A percentile compares a stretch with the other conserved stretches of the same genome.
Conservation (phyloP, 35 echinoderm and acorn worm genomes). For the Ophioderma brevispina region DNA sequence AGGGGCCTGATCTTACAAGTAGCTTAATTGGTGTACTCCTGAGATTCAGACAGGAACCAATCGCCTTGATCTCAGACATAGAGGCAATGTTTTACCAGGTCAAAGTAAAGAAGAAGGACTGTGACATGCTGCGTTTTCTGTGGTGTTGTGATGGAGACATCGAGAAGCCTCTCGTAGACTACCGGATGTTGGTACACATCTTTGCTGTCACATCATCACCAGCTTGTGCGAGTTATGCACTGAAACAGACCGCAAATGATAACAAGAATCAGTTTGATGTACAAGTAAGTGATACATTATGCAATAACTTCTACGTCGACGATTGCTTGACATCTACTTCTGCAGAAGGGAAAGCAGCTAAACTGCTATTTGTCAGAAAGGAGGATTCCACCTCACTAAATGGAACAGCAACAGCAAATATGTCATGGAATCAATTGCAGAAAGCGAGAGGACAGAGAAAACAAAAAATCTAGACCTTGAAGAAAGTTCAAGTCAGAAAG, state of each 20-base stretch:
- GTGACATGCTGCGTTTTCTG: conserved; percentile 55
- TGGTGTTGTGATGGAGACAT: conserved; percentile 75
- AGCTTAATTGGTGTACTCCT: conserved; percentile 39
- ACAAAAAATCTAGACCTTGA: background rate
- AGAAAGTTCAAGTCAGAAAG: background rate
- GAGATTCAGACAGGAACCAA: conserved; percentile 58
- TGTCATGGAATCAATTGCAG: conserved; percentile 36
- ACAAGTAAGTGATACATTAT: background rate
- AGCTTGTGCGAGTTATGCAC: conserved; percentile 51
- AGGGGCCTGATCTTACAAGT: conserved; percentile 52
- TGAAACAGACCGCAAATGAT: conserved; percentile 61
- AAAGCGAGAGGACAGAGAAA: background rate
- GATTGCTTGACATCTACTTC: conserved; percentile 22
- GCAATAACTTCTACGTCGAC: conserved; percentile 41
- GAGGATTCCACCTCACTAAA: conserved; percentile 48
- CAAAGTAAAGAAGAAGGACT: conserved; percentile 21
- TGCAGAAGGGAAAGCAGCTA: background rate
- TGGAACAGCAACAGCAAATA: conserved; percentile 52
- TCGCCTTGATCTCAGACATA: conserved; percentile 68
- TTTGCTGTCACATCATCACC: conserved; percentile 75
- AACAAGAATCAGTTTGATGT: background rate
- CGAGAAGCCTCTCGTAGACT: conserved; percentile 24
- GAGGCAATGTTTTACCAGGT: conserved; percentile 17
- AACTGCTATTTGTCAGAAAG: conserved; percentile 37
- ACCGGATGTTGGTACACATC: conserved; percentile 63